These are phyloP conservation scores for Alligator sinensis DNA, from an alignment of 2,113 vertebrate genomes.

Conservation along the genomic window DNA sequence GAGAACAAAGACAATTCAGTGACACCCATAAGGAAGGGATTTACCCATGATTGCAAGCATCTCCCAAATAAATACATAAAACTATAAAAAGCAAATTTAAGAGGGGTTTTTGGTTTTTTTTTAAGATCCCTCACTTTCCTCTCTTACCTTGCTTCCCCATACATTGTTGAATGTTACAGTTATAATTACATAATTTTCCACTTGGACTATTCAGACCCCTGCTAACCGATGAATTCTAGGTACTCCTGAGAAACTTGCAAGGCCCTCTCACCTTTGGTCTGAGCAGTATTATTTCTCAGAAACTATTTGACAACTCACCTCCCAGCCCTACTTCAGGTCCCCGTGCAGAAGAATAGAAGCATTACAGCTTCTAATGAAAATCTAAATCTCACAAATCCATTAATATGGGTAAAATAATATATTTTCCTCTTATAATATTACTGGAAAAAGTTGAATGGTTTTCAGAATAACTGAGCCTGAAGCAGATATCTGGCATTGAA, in stretches of 20 bases:
- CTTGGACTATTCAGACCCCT: background rate
- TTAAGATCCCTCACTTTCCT: background rate
- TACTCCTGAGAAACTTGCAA: background rate
- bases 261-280: background rate
- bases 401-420: background rate
- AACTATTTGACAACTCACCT: background rate
- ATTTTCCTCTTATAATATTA: background rate
- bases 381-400: background rate
- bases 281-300: background rate
- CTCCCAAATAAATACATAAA: no score
- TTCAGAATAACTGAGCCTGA: background rate
- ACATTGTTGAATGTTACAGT: background rate
- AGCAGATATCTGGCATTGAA: background rate
- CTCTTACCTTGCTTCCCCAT: background rate
- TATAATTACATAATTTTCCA: background rate
- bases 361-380: background rate
- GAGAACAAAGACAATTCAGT: background rate
- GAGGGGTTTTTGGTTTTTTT: no score
- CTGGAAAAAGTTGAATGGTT: background rate
- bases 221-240: background rate
- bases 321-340: background rate
- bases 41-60: no score
- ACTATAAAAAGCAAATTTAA: no score
- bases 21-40: background rate
- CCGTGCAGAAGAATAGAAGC: background rate